These are phyloP conservation scores for Oncopeltus fasciatus DNA, from an alignment of 1,140 invertebrate species.

Conservation along the genomic window DNA sequence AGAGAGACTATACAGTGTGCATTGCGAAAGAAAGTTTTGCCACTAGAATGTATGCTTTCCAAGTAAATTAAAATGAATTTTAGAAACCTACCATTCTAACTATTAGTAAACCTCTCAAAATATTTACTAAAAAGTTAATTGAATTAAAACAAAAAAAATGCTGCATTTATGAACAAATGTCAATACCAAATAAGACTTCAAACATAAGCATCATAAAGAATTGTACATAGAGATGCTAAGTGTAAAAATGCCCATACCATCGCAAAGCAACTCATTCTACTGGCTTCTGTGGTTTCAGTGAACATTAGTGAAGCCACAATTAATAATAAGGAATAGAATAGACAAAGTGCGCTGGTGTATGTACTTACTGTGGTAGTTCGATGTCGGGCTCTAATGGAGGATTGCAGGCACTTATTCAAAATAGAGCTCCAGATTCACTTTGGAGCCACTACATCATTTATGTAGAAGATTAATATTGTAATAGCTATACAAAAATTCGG, in stretches of 20 bases:
- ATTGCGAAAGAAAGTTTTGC: constrained; percentile 22
- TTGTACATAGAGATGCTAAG: neutral
- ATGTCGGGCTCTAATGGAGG: too few species aligned
- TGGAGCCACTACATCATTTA: too few species aligned
- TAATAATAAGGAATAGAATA: too few species aligned
- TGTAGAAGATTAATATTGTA: too few species aligned
- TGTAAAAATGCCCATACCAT: constrained; percentile 6
- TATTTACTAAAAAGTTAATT: constrained; percentile 4
- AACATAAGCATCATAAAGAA: constrained; percentile 7
- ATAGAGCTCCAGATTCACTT: too few species aligned
- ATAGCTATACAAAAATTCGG: constrained; percentile 3
- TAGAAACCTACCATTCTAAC: constrained; percentile 23
- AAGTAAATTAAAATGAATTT: constrained; percentile 26
- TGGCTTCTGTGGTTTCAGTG: neutral
- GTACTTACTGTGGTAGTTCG: too few species aligned
- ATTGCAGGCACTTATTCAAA: too few species aligned
- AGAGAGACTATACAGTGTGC: constrained; percentile 12
- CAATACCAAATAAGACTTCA: neutral
- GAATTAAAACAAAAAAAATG: constrained; percentile 2
- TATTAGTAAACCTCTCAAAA: neutral
- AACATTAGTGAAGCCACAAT: too few species aligned
- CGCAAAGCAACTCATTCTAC: constrained; percentile 4
- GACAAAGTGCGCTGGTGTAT: too few species aligned
- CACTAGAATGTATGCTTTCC: constrained; percentile 24
- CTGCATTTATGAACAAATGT: neutral